Conservation (phyloP, 2,797 vertebrate species). For the Gobio occitaniae region DNA sequence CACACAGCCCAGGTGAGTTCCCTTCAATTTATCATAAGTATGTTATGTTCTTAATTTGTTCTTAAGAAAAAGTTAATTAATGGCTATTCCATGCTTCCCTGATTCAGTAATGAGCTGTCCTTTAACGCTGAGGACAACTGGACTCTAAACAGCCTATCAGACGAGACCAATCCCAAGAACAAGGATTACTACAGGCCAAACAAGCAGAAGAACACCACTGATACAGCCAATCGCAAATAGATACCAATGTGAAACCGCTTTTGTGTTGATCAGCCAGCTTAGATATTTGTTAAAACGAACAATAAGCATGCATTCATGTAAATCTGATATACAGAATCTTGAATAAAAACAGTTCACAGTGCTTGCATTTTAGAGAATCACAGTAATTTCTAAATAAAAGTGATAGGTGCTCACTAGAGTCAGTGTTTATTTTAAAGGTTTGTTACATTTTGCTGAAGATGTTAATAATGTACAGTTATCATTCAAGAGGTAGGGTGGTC, state of each 20-base stretch:
- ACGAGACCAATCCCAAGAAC: conserved; percentile 67
- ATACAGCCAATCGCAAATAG: conserved; percentile 19
- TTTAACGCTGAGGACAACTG: conserved; percentile 61
- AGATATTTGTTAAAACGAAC: not conserved
- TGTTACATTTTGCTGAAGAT: conserved; percentile 58
- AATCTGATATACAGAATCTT: not conserved
- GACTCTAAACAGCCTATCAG: not conserved
- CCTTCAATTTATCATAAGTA: not conserved
- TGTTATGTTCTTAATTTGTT: not conserved
- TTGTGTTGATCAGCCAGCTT: not conserved
- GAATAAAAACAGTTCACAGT: not conserved
- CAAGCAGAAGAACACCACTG: conserved; percentile 59
- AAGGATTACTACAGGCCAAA: conserved; percentile 68
- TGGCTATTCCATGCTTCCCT: conserved; percentile 2
- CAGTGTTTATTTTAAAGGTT: conserved; percentile 60
- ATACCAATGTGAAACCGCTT: conserved; percentile 38
- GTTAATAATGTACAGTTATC: conserved; percentile 55
- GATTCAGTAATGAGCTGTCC: conserved; percentile 62
- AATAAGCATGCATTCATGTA: not conserved
- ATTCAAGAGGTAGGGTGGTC: conserved; percentile 51
- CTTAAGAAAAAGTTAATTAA: not conserved
- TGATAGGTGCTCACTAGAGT: conserved; percentile 2
- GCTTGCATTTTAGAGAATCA: not conserved
- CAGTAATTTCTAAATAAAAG: conserved; percentile 6
- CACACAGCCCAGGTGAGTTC: conserved; percentile 68